Conservation (phyloP, 1,140 invertebrate genomes). For the Drosophila mauritiana region DNA sequence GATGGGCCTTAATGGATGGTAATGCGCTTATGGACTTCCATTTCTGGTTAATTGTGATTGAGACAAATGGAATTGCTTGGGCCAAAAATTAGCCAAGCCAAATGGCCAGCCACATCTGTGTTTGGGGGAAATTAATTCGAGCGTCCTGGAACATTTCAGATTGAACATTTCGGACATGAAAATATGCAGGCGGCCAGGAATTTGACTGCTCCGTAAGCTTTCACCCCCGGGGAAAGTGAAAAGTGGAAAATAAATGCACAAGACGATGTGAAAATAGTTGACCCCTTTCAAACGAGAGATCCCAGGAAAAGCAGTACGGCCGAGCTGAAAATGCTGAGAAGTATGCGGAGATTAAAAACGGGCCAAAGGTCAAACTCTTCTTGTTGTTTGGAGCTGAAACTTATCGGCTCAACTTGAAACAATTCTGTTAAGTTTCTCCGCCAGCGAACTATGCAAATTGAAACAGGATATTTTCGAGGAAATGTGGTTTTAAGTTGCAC, state of each 20-base stretch:
- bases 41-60: constrained; percentile 48
- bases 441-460: constrained; percentile 24
- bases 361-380: constrained; percentile 9
- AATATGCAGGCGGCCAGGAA: constrained; percentile 23
- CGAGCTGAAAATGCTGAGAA: constrained; percentile 14
- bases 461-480: neutral
- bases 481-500: constrained; percentile 1
- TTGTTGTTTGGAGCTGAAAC: constrained; percentile 2
- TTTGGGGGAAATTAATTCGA: constrained; percentile 15
- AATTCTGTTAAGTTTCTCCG: constrained; percentile 18
- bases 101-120: constrained; percentile 17
- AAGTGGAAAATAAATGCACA: constrained; percentile 15
- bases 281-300: neutral
- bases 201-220: constrained; percentile 1
- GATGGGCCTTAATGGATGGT: constrained; percentile 21
- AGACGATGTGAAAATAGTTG: constrained; percentile 36
- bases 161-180: constrained; percentile 32
- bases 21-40: constrained; percentile 28
- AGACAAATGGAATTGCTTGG: constrained; percentile 31
- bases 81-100: constrained; percentile 19
- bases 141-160: constrained; percentile 13
- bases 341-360: constrained; percentile 17
- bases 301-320: neutral
- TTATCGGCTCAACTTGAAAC: constrained; percentile 20
- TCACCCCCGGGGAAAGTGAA: neutral